Conservation (phyloP, 37 sponge, comb jelly and placozoan species). For the Beroe ovata region DNA sequence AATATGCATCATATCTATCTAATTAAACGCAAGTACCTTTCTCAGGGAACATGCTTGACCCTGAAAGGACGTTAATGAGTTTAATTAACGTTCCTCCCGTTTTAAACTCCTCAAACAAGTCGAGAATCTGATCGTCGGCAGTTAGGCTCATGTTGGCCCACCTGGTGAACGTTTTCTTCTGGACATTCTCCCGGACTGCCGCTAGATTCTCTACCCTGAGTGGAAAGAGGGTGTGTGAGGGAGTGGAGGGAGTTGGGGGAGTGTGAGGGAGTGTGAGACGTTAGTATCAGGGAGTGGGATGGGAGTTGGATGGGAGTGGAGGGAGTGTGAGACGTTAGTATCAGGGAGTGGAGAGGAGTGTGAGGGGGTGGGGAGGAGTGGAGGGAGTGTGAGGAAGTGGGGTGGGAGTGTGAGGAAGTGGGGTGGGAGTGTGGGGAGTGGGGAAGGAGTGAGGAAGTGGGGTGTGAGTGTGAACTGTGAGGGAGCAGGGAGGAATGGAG, state of each 20-base stretch:
- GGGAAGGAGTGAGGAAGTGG: no score
- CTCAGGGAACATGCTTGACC: not conserved
- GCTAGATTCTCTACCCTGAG: constrained; percentile 61
- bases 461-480: no score
- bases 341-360: not conserved
- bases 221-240: not conserved
- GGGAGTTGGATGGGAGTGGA: not conserved
- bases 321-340: not conserved
- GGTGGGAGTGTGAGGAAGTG: not conserved
- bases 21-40: no score
- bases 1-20: no score
- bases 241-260: not conserved
- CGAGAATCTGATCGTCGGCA: not conserved
- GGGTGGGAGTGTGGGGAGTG: not conserved
- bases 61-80: constrained; percentile 22
- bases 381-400: not conserved
- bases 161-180: constrained; percentile 53
- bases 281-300: not conserved
- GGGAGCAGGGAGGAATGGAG: no score
- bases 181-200: constrained; percentile 25
- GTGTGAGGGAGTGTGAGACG: not conserved
- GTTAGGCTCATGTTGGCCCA: constrained; percentile 42
- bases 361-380: not conserved
- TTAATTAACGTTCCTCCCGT: constrained; percentile 1
- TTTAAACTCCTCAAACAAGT: constrained; percentile 25